Conservation (phyloP, 2,797 vertebrate genomes). For the Paedocypris micromegethes region DNA sequence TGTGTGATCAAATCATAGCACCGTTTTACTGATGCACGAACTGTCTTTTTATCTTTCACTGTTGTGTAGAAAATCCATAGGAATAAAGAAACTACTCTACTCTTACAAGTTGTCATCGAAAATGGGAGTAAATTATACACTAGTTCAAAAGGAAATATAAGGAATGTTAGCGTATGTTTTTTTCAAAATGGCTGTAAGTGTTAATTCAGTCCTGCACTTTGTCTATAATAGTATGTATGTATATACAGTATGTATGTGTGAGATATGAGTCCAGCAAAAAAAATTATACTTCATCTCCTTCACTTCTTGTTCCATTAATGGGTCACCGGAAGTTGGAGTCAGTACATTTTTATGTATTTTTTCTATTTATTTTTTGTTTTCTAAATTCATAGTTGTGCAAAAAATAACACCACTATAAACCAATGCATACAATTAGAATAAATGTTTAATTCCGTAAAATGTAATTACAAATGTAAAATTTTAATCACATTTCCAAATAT, state of each 20-base stretch:
- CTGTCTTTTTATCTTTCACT: neutral
- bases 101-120: constrained; percentile 21
- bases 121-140: constrained; percentile 29
- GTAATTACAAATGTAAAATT: too few relatives aligned
- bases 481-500: too few relatives aligned
- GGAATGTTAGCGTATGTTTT: constrained; percentile 23
- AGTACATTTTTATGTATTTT: too few relatives aligned
- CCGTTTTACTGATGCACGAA: neutral
- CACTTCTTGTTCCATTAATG: too few relatives aligned
- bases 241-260: constrained; percentile 9
- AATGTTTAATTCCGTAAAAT: too few relatives aligned
- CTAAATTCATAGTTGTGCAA: too few relatives aligned
- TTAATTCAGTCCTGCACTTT: constrained; percentile 30
- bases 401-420: too few relatives aligned
- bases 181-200: constrained; percentile 42
- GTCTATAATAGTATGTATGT: constrained; percentile 22
- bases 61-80: constrained; percentile 1
- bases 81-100: constrained; percentile 2
- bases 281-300: too few relatives aligned
- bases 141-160: neutral
- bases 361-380: too few relatives aligned
- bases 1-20: constrained; percentile 17
- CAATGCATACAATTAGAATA: too few relatives aligned
- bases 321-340: too few relatives aligned
- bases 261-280: neutral